These are phyloP conservation scores for Gambusia affinis DNA, from an alignment of 2,113 vertebrate genomes.

Conservation along the genomic window DNA sequence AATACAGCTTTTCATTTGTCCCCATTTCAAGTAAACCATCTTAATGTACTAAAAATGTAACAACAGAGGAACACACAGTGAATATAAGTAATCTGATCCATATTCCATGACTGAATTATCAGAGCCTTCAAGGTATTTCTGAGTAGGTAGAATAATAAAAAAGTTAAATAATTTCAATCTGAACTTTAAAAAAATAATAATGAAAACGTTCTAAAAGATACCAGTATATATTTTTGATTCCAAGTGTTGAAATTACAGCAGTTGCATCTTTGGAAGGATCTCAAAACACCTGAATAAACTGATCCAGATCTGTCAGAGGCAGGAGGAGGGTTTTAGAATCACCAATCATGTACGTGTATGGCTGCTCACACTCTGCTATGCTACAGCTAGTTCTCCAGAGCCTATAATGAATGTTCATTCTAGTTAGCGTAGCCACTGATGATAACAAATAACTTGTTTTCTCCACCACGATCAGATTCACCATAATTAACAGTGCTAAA, in stretches of 20 bases:
- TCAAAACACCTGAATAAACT: not conserved
- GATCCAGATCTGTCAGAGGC: too few relatives aligned
- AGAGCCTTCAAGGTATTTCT: not conserved
- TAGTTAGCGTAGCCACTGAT: too few relatives aligned
- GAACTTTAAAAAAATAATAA: not conserved
- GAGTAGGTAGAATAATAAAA: not conserved
- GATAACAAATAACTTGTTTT: too few relatives aligned
- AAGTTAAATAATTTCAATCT: not conserved
- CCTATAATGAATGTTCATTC: too few relatives aligned
- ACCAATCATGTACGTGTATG: too few relatives aligned
- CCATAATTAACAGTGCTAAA: too few relatives aligned
- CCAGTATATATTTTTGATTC: not conserved
- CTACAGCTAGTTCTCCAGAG: too few relatives aligned
- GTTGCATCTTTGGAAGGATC: not conserved
- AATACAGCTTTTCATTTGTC: constrained; percentile 44
- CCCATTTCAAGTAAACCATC: constrained; percentile 9
- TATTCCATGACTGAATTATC: not conserved
- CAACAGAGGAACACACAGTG: not conserved
- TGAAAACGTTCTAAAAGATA: not conserved
- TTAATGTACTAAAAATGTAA: not conserved
- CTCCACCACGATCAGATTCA: too few relatives aligned
- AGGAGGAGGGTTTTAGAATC: too few relatives aligned
- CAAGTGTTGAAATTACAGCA: not conserved
- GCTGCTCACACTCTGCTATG: too few relatives aligned
- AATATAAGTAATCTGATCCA: not conserved